A percentile compares a stretch with the other conserved stretches of the same genome.
These are phyloP conservation scores for Nansenia antarctica DNA, from an alignment of 2,113 vertebrate species.

Conservation along the genomic window DNA sequence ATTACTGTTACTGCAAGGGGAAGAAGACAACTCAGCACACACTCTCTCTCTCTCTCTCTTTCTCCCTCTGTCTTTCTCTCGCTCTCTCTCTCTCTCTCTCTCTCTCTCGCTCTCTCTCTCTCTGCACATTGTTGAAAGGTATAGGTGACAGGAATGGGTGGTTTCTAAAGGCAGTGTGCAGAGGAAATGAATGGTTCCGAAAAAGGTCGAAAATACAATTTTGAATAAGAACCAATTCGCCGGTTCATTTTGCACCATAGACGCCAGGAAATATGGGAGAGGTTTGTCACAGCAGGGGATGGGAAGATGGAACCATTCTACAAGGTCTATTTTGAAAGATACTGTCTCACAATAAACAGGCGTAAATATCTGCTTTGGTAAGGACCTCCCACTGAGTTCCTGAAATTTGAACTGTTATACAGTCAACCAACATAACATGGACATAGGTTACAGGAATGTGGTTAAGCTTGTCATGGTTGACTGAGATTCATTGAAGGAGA, in stretches of 20 bases:
- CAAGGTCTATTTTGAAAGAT: not conserved
- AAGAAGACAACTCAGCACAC: no score
- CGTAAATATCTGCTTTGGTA: slow-evolving; percentile 2
- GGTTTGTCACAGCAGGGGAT: not conserved
- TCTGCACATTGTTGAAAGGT: not conserved
- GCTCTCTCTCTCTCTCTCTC: no score
- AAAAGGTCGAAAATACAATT: slow-evolving; percentile 8
- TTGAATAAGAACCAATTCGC: not conserved
- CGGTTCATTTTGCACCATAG: not conserved
- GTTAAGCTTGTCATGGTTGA: not conserved
- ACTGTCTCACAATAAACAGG: slow-evolving; percentile 10
- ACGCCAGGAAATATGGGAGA: not conserved
- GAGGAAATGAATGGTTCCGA: not conserved
- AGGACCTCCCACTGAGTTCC: not conserved
- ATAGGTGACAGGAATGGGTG: not conserved
- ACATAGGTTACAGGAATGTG: not conserved
- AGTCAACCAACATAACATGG: not conserved
- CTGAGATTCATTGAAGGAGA: slow-evolving; percentile 11
- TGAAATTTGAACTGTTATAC: not conserved
- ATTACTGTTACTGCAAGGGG: not conserved
- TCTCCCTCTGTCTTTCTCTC: no score
- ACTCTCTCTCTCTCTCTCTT: no score
- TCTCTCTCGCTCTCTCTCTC: no score
- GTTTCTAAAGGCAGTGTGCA: not conserved
- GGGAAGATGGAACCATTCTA: not conserved